A percentile compares a stretch with the other conserved stretches of the same genome.
Evolutionary conservation across 2,113 vertebrate genomes (phyloP).

Genomic region (Psettodes erumei): DNA sequence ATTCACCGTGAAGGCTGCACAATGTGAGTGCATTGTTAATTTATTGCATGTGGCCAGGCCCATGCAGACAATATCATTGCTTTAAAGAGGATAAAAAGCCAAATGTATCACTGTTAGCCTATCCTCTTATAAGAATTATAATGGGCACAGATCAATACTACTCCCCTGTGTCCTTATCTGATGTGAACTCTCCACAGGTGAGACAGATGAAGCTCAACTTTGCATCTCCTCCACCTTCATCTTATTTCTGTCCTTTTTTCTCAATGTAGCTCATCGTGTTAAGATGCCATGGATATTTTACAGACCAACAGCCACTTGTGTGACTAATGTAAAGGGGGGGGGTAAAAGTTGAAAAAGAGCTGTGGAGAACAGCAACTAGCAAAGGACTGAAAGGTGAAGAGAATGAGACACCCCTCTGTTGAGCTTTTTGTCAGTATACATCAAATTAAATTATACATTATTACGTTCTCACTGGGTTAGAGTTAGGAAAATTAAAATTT

Average conservation of each 20-base stretch:
- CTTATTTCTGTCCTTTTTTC: slow-evolving; percentile 22
- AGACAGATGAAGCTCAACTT: slow-evolving; percentile 20
- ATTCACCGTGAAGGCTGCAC: background rate
- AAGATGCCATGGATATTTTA: slow-evolving; percentile 54
- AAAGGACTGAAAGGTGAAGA: slow-evolving; percentile 22
- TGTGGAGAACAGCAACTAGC: slow-evolving; percentile 49
- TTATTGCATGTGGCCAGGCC: slow-evolving; percentile 1
- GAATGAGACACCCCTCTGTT: background rate
- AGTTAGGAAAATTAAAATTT: too few species aligned
- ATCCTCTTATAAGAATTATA: slow-evolving; percentile 31
- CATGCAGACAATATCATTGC: background rate
- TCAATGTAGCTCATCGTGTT: slow-evolving; percentile 14
- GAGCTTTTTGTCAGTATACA: slow-evolving; percentile 6
- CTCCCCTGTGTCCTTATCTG: slow-evolving; percentile 13
- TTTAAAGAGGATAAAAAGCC: slow-evolving; percentile 32
- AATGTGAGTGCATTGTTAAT: background rate
- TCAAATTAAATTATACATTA: too few species aligned
- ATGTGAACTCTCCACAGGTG: slow-evolving; percentile 34
- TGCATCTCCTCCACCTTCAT: slow-evolving; percentile 8
- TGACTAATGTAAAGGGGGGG: slow-evolving; percentile 44
- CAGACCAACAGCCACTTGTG: slow-evolving; percentile 38
- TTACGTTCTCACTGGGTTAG: too few species aligned
- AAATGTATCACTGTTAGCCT: slow-evolving; percentile 15
- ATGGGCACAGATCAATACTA: slow-evolving; percentile 22
- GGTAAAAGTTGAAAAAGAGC: slow-evolving; percentile 29